phyloP scores from a whole-genome alignment of 2,888 invertebrate genomes.

The Vesta saturnalis region DNA sequence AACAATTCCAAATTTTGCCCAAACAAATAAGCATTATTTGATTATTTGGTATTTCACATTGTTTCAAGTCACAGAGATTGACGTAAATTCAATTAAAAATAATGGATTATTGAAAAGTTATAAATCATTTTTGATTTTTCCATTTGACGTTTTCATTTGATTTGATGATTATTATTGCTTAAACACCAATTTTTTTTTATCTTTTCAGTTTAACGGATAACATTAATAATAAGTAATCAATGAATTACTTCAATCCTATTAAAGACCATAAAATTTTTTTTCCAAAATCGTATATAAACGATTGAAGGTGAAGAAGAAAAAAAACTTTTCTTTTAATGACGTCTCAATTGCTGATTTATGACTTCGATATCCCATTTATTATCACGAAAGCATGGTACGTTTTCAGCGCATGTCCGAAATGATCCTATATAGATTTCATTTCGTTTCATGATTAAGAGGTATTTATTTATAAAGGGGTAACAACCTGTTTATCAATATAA shows the following conservation, averaged over 20 bases:
- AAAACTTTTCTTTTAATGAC: conserved; percentile 1
- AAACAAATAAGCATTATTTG: too few relatives aligned
- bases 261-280: neutral
- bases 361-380: neutral
- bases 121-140: too few relatives aligned
- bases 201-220: neutral
- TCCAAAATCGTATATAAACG: neutral
- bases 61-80: too few relatives aligned
- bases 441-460: neutral
- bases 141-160: neutral
- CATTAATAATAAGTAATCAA: neutral
- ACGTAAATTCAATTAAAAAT: neutral
- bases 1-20: too few relatives aligned
- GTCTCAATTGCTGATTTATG: conserved; percentile 5
- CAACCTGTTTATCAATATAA: neutral
- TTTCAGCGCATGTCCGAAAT: neutral
- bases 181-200: neutral
- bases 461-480: neutral
- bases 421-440: conserved; percentile 7
- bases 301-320: neutral
- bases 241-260: neutral
- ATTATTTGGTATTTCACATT: too few relatives aligned
- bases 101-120: neutral
- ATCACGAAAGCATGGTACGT: conserved; percentile 1
- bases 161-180: neutral